Percentiles rank a stretch among this genome's conserved stretches.
These are phyloP conservation scores for Acinonyx jubatus DNA, from an alignment of 2,113 vertebrate species.

Conservation along the genomic window DNA sequence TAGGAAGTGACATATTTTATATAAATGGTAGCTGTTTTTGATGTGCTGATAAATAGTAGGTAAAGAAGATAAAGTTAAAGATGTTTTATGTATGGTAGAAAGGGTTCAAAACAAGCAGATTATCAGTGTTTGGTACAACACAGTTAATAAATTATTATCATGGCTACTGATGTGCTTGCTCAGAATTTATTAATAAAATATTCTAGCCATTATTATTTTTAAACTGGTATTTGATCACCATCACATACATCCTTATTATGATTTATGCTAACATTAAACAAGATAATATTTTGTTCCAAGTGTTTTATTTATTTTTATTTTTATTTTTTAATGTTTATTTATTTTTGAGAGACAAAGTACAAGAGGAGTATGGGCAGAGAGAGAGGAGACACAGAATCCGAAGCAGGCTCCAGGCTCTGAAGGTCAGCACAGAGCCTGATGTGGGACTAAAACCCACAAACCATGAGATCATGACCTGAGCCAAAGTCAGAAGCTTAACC, in stretches of 20 bases:
- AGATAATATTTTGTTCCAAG: conserved; percentile 28
- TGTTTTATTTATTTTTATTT: neutral
- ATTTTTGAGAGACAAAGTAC: no score
- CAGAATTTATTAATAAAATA: neutral
- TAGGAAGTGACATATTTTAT: neutral
- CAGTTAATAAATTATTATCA: neutral
- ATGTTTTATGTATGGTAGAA: conserved; percentile 53
- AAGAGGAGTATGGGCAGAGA: no score
- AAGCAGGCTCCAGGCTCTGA: no score
- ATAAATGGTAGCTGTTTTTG: conserved; percentile 35
- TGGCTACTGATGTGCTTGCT: neutral
- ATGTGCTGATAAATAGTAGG: neutral
- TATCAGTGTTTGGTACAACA: neutral
- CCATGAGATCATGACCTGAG: no score
- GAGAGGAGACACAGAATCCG: no score
- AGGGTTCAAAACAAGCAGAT: conserved; percentile 18
- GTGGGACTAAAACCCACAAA: no score
- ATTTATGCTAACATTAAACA: conserved; percentile 6
- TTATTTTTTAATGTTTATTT: no score
- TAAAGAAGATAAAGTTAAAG: conserved; percentile 50
- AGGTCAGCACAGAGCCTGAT: no score
- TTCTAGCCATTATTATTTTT: neutral
- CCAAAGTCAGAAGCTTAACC: no score
- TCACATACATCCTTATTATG: neutral
- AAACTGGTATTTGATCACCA: neutral